Conservation (phyloP, 2,797 vertebrate genomes). For the Nothura maculosa region DNA sequence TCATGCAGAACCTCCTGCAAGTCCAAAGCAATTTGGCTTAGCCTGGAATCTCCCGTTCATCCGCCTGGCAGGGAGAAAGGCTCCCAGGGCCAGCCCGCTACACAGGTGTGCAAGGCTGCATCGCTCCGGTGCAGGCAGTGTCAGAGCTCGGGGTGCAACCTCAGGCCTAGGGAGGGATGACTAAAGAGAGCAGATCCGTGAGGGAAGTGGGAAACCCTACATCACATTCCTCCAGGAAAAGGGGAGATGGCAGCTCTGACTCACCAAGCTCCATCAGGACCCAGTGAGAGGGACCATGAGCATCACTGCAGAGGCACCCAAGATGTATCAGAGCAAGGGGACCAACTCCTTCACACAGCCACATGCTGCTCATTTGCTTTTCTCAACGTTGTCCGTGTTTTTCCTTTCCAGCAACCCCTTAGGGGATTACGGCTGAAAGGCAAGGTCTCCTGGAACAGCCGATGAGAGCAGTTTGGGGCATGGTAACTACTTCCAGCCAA, state of each 20-base stretch:
- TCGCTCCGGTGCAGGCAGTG: background rate
- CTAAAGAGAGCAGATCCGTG: fast-evolving
- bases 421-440: background rate
- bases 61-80: fast-evolving
- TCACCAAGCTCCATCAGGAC: background rate
- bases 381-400: fast-evolving
- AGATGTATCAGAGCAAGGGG: background rate
- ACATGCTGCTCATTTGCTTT: fast-evolving
- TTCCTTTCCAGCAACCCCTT: background rate
- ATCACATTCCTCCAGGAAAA: background rate
- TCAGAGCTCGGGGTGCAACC: background rate
- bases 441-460: background rate
- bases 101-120: fast-evolving
- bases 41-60: background rate
- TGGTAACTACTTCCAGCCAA: background rate
- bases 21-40: background rate
- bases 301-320: background rate
- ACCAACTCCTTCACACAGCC: fast-evolving
- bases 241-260: background rate
- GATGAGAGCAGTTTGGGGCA: background rate
- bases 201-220: background rate
- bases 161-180: fast-evolving
- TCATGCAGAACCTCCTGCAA: background rate
- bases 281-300: background rate
- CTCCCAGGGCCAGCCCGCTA: background rate